These are phyloP conservation scores for Carterocephalus palaemon DNA, from an alignment of 2,888 invertebrate genomes.

Conservation along the genomic window DNA sequence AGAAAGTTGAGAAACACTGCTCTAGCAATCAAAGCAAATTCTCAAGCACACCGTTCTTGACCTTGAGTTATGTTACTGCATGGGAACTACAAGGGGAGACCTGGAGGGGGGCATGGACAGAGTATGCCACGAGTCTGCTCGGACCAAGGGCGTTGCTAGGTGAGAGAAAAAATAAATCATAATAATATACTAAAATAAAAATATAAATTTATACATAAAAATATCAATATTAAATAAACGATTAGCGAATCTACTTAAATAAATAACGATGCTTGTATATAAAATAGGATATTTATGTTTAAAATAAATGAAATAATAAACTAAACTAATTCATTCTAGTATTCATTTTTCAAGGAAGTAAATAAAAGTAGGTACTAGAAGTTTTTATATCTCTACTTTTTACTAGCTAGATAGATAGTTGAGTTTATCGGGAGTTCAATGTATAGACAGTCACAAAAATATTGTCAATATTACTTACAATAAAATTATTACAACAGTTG, in stretches of 20 bases:
- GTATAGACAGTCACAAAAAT: constrained; percentile 2
- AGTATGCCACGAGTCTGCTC: constrained; percentile 76
- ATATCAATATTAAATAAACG: constrained; percentile 12
- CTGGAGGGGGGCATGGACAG: constrained; percentile 75
- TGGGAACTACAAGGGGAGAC: constrained; percentile 64
- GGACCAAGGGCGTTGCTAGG: constrained; percentile 76
- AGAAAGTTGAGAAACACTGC: constrained; percentile 13
- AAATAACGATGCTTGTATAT: too few species aligned
- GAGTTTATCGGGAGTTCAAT: too few species aligned
- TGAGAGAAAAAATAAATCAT: constrained; percentile 11
- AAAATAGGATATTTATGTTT: too few species aligned
- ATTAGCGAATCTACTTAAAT: too few species aligned
- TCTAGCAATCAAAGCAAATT: constrained; percentile 37
- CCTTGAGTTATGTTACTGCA: constrained; percentile 49
- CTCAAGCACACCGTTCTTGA: constrained; percentile 40
- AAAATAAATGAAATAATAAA: too few species aligned
- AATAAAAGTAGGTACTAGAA: too few species aligned
- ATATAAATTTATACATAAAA: constrained; percentile 23
- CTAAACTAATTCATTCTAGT: too few species aligned
- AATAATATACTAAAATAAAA: constrained; percentile 26
- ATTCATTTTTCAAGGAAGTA: too few species aligned
- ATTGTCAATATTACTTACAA: neutral
- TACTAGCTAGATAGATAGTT: too few species aligned
- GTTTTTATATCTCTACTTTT: too few species aligned
- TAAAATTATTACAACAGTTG: too few species aligned